Percentiles rank a stretch among this genome's conserved stretches.
phyloP scores from a whole-genome alignment of 2,797 vertebrate genomes.

The Eidolon dupreanum region DNA sequence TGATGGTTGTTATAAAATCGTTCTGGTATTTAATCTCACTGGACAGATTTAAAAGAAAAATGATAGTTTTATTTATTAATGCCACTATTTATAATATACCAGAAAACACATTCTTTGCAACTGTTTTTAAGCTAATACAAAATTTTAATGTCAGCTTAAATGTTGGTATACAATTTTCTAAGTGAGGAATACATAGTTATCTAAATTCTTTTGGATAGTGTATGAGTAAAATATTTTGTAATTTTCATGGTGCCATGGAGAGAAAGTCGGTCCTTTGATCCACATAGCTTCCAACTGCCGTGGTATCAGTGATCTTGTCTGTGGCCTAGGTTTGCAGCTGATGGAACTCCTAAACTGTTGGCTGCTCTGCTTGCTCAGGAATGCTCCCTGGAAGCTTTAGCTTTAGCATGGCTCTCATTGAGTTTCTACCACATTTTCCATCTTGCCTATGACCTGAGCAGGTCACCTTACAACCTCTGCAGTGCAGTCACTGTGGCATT shows the following conservation, averaged over 20 bases:
- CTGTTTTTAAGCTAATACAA: background rate
- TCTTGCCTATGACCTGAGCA: background rate
- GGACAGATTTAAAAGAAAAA: constrained; percentile 24
- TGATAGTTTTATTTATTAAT: background rate
- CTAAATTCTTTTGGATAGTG: background rate
- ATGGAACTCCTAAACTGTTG: background rate
- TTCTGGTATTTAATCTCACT: background rate
- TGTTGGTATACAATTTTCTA: background rate
- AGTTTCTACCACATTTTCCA: background rate
- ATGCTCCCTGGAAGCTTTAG: background rate
- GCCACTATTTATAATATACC: background rate
- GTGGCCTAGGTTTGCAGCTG: background rate
- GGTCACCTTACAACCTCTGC: background rate
- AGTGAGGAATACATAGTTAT: background rate
- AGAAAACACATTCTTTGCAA: background rate
- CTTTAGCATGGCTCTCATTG: background rate
- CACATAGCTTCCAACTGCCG: background rate
- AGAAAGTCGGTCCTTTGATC: background rate
- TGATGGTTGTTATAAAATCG: background rate
- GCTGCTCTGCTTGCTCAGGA: background rate
- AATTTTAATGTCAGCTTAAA: background rate
- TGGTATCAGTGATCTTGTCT: background rate
- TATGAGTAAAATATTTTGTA: background rate
- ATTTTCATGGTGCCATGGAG: background rate
- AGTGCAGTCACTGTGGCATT: background rate